Evolutionary conservation across 2,888 invertebrate genomes (phyloP), one percentile per base, ranked within the genome.

Genomic region (Adelognathus sp.): DNA sequence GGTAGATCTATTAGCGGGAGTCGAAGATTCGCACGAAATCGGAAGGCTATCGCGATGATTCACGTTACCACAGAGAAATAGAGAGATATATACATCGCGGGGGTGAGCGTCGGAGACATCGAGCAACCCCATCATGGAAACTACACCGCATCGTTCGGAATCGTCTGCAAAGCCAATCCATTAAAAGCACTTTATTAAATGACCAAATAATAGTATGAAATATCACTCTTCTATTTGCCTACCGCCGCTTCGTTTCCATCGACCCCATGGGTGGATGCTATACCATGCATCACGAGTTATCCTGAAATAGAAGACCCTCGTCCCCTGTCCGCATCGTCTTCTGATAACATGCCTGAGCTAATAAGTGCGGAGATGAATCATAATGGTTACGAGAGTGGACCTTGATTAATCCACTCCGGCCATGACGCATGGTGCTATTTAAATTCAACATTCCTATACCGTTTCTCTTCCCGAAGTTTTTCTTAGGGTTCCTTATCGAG

Each of bases 141-240:
- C 33, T 11, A 27, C 52, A 9, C 27, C 39, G 7, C 2, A 24
- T 58, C 58, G 24, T 21, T 27, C 29, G 46, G 44, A 54, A 54
- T 66, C 66, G 14, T 44, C 75, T n/a, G n/a, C n/a, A n/a, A n/a
- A 56, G 66, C 79, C 82, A 85, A 88, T 88, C 86, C 86, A 87
- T 87, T 87, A 88, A 82, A 82, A 82, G 86, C 88, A 88, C 87
- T 88, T 88, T 88, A 86, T 87, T 87, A 86, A 87, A 88, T 88
- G 86, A 85, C 86, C 85, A 84, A 86, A 86, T 84, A 86, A 79
- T 79, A 54, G 71, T 85, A 86, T 88, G 88, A 87, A 87, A 88
- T 88, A 88, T 88, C 87, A 88, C 86, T 86, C 85, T 82, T 83
- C 80, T 84, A 84, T 83, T 79, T 79, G 79, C 54, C 66, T 9